Conservation (phyloP, 1,140 invertebrate genomes). For the Leucophenga varia region DNA sequence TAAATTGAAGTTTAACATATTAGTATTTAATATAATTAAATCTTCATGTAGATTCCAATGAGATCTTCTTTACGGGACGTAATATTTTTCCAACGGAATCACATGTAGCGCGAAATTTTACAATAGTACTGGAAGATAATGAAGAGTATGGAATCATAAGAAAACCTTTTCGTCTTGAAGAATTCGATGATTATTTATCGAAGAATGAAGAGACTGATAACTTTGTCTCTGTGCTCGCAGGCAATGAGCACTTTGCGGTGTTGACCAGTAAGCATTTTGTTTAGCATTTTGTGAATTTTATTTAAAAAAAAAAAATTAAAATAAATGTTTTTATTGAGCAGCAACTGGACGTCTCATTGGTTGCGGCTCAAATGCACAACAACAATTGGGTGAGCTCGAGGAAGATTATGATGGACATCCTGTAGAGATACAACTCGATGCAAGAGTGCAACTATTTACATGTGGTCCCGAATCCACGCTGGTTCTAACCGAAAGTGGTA, state of each 20-base stretch:
- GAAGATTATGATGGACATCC: conserved; percentile 35
- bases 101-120: conserved; percentile 44
- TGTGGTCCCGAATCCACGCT: conserved; percentile 47
- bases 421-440: conserved; percentile 40
- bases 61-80: conserved; percentile 50
- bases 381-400: conserved; percentile 39
- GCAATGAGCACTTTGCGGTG: conserved; percentile 50
- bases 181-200: conserved; percentile 45
- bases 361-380: conserved; percentile 40
- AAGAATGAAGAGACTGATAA: conserved; percentile 49
- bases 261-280: conserved; percentile 40
- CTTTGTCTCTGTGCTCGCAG: conserved; percentile 42
- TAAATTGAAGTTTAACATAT: neutral
- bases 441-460: conserved; percentile 38
- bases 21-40: too few relatives aligned
- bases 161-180: conserved; percentile 47
- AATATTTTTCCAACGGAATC: conserved; percentile 44
- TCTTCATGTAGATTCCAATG: conserved; percentile 44
- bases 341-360: conserved; percentile 45
- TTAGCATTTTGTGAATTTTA: neutral
- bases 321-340: too few relatives aligned
- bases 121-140: conserved; percentile 29
- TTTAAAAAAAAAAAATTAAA: too few relatives aligned
- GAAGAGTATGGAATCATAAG: conserved; percentile 39
- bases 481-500: conserved; percentile 44